Conservation (phyloP, 1,140 invertebrate species). For the Drosophila virilis region DNA sequence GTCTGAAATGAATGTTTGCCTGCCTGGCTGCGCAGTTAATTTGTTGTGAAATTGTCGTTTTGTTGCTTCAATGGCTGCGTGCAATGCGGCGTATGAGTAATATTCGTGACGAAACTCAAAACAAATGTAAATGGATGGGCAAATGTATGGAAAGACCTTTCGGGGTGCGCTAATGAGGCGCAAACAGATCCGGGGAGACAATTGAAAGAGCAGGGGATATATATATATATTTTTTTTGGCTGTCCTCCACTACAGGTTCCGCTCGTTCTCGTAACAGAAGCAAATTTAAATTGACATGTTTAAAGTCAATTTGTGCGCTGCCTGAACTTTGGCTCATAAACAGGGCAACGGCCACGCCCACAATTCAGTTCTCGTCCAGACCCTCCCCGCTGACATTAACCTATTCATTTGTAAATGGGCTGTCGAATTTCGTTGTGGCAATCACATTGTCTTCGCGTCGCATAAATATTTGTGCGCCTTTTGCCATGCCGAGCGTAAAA, state of each 20-base stretch:
- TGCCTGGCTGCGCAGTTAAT: slow-evolving; percentile 75
- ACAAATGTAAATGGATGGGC: slow-evolving; percentile 32
- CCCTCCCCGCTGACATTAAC: slow-evolving; percentile 64
- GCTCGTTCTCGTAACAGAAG: neutral
- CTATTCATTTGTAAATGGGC: slow-evolving; percentile 82
- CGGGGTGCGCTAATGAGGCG: slow-evolving; percentile 59
- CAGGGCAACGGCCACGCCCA: slow-evolving; percentile 31
- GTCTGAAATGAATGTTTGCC: slow-evolving; percentile 46
- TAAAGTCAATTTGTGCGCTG: slow-evolving; percentile 74
- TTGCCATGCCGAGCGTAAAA: slow-evolving; percentile 72
- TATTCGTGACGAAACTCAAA: slow-evolving; percentile 56
- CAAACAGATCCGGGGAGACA: slow-evolving; percentile 31
- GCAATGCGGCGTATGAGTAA: slow-evolving; percentile 81
- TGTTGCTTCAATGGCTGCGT: slow-evolving; percentile 76
- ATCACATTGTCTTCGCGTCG: slow-evolving; percentile 50
- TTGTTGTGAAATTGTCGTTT: slow-evolving; percentile 82
- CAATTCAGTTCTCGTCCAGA: neutral
- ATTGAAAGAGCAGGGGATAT: slow-evolving; percentile 20
- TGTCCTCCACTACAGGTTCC: neutral
- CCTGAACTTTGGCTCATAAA: slow-evolving; percentile 66
- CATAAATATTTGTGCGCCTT: slow-evolving; percentile 80
- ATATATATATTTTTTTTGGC: slow-evolving; percentile 11
- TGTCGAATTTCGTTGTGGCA: slow-evolving; percentile 71
- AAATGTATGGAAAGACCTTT: slow-evolving; percentile 45
- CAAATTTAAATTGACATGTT: slow-evolving; percentile 75